Base-by-base conservation (phyloP, 2,888 invertebrate genomes). In the Chaetogeoica ovagalla region DNA sequence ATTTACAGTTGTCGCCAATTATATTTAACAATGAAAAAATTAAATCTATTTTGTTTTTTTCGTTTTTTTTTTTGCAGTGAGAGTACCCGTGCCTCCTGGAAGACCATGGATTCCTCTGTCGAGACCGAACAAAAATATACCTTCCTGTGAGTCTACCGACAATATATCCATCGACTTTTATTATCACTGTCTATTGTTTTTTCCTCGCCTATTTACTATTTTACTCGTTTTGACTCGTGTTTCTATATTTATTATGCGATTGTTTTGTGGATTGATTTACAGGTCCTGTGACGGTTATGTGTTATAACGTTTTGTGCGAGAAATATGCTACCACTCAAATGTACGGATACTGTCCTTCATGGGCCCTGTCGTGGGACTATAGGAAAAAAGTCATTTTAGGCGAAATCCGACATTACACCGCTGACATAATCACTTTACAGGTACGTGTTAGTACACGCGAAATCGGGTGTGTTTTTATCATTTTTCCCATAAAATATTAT, bases 291-390 rank as follows among this genome's bases (percentile, higher is more conserved):
- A 98, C 98, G 84, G 97, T 98, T 85, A 97, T 99, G 95, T 98
- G 98, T 88, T 99, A 99, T 90, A 99, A 99, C 88, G 97, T 99
- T 84, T 90, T 99, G 84, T 98, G 98, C 89, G 98, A 98, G 90
- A 98, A 98, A 88, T 98, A 98, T 87, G 98, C 98, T 83, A 98
- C 98, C 76, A 89, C 97, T 85, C 97, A 97, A 88, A 96, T 97
- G 94, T 99, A 99, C 89, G 97, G 96, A 84, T 99, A 99, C 88
- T 99, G 98, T 87, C 98, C 99, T 37, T 94, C 95, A 84, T 99
- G 98, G 98, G 98, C 98, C 76, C 90, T 99, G 82, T 94, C 94
- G 87, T 99, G 99, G 99, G 97, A 97, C 85, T 98, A 98, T 89
- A 90, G 99, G 84, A 97, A 97, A 89, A 97, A 97, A 88, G 94